Base-by-base conservation (phyloP, 1,140 invertebrate genomes). In the Zaprionus vittiger region DNA sequence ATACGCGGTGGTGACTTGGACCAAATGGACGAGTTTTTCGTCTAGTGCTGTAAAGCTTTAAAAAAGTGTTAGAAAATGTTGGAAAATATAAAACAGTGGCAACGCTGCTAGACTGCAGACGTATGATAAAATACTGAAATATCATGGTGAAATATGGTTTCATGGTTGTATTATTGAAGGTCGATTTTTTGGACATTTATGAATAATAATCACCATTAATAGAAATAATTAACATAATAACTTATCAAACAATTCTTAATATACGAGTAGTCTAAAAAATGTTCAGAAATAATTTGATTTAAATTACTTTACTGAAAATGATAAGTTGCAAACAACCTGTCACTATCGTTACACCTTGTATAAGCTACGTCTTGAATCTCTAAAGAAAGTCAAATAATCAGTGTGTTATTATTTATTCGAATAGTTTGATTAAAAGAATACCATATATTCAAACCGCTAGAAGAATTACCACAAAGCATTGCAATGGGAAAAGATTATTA, bases 1-100 rank as follows among this genome's bases (percentile, higher is more conserved):
- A 81, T 91, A 91, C 78, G 73, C 64, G 63, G 63, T 66, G 81
- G 65, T 81, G 79, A 80, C 76, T 79, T 79, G 77, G 76, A 83
- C 81, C 72, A 83, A 83, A 83, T 83, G 81, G 65, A 65, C 71
- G 81, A 83, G 72, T 37, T 31, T n/a, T 15, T 2, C n/a, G 17
- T n/a, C 47, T 47, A 31, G 15, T 38, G 38, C 22, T 34, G 4
- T 20, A 14, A 44, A 41, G 20, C 15, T 60, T 1, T 12, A 12
- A 12, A 49, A 49, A 12, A 49, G 47, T 49, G 9, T 22, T 49
- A 11, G 4, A 49, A 49, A 22, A 4, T 17, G 2, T 2, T 3
- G 1, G 0, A 52, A 22, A 22, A 22, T 49, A 49, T 11, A 12
- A 9, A 20, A 24, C 1, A 20, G 47, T 52, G 44, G 61, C 44